Base-by-base conservation (phyloP, 2,888 invertebrate species). In the Heliconius cydno region DNA sequence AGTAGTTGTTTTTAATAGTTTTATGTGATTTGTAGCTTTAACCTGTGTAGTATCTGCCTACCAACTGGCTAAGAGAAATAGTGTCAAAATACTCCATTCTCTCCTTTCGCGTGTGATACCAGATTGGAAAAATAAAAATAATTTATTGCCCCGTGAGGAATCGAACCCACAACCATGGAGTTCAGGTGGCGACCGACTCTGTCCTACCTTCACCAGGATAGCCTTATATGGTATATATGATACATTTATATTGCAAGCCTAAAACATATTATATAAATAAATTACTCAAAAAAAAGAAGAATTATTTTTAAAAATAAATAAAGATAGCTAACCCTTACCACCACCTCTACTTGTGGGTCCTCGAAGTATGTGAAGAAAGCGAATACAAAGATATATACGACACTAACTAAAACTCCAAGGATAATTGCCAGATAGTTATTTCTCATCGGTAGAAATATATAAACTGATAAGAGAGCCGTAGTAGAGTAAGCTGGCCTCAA, bases 361-460 rank as follows among this genome's bases (percentile, higher is more conserved):
- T 87, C 87, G 13, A 87, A 81, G 80, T 94, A 94, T 0, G 94
- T 93, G 81, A 92, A 90, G 82, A 94, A 90, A 0, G 92, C 91
- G 71, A 90, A 90, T 30, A 92, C 90, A 12, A 93, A 83, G 3
- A 98, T 91, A 87, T 98, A 97, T 63, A 96, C 95, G 0, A 96
- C 82, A 68, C 97, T 97, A 22, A 97, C 96, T 0, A 97, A 90
- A 2, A 96, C 83, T 0, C 98, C 98, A 76, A 98, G 92, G 38
- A 97, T 86, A 41, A 97, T 95, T 0, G 97, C 97, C 82, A 97
- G 94, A 82, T 96, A 95, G 87, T 97, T 97, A 87, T 97, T 96
- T 34, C 97, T 96, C 86, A 98, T 95, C 0, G 98, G 98, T 84
- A 98, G 95, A 90, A 98, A 98, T 83, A 98, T 96, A 90, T 98